Percentiles rank a stretch among this genome's conserved stretches.
Evolutionary conservation across 2,797 vertebrate species (phyloP).

Genomic region (Centroberyx gerrardi): DNA sequence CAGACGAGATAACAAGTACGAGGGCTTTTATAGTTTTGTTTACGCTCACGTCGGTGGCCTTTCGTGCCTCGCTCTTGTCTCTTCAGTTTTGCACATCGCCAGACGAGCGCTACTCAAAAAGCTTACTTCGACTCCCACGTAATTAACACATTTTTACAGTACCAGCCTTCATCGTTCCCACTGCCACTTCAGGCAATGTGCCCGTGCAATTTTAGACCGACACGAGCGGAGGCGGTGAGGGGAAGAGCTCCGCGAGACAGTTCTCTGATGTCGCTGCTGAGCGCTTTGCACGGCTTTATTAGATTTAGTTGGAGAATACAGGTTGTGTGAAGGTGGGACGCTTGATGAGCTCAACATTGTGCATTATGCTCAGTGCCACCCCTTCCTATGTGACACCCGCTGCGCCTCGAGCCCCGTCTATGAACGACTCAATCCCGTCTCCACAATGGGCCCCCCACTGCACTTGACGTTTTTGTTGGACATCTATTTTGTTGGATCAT

Average conservation of each 20-base stretch:
- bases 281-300: constrained; percentile 54
- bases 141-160: constrained; percentile 71
- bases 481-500: constrained; percentile 13
- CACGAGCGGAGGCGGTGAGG: constrained; percentile 50
- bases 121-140: constrained; percentile 66
- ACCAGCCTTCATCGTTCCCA: constrained; percentile 52
- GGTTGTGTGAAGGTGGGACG: constrained; percentile 58
- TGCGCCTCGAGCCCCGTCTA: not conserved
- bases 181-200: constrained; percentile 67
- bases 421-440: not conserved
- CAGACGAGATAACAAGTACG: not conserved
- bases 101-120: constrained; percentile 55
- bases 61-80: constrained; percentile 9
- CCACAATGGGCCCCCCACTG: constrained; percentile 10
- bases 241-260: constrained; percentile 48
- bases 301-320: constrained; percentile 38
- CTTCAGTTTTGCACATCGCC: constrained; percentile 53
- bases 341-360: constrained; percentile 55
- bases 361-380: not conserved
- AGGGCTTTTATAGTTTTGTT: constrained; percentile 13
- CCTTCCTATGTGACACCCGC: constrained; percentile 16
- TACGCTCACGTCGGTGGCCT: constrained; percentile 35
- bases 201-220: constrained; percentile 61
- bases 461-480: not conserved
- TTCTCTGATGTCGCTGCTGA: constrained; percentile 61